These are phyloP conservation scores for Thymelicus sylvestris DNA, from an alignment of 2,888 invertebrate species.

Conservation along the genomic window DNA sequence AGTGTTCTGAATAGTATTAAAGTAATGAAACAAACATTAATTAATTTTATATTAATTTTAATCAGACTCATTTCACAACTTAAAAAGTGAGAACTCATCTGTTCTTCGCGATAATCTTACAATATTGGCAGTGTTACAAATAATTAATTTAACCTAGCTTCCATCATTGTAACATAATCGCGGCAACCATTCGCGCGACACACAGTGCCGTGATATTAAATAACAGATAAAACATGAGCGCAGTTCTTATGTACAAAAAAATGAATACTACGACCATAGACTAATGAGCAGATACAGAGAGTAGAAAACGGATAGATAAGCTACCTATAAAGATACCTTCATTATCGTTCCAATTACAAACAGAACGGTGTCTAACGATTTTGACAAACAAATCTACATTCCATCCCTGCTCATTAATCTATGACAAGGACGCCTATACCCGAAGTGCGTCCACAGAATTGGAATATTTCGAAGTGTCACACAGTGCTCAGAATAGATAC, in stretches of 20 bases:
- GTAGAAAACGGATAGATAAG: not conserved
- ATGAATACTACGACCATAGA: slow-evolving; percentile 41
- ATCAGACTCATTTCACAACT: slow-evolving; percentile 82
- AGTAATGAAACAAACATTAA: slow-evolving; percentile 55
- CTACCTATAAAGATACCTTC: too few relatives aligned
- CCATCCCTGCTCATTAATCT: not conserved
- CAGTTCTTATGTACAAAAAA: slow-evolving; percentile 49
- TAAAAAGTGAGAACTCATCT: slow-evolving; percentile 72
- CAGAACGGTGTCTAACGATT: not conserved
- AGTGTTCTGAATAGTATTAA: too few relatives aligned
- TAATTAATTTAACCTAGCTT: slow-evolving; percentile 41
- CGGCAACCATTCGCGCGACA: slow-evolving; percentile 46
- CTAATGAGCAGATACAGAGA: slow-evolving; percentile 17
- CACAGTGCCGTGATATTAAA: slow-evolving; percentile 50
- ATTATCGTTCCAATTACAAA: too few relatives aligned
- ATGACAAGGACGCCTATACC: slow-evolving; percentile 23
- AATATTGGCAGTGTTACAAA: slow-evolving; percentile 60
- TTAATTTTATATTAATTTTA: slow-evolving; percentile 74
- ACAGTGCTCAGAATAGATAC: slow-evolving; percentile 42
- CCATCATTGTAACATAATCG: slow-evolving; percentile 40
- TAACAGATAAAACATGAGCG: slow-evolving; percentile 43
- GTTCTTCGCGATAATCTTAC: slow-evolving; percentile 61
- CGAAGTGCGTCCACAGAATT: slow-evolving; percentile 41
- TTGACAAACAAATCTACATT: not conserved
- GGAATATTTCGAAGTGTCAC: slow-evolving; percentile 67